Conservation (phyloP, 2,888 invertebrate species). For the Eudemis profundana region DNA sequence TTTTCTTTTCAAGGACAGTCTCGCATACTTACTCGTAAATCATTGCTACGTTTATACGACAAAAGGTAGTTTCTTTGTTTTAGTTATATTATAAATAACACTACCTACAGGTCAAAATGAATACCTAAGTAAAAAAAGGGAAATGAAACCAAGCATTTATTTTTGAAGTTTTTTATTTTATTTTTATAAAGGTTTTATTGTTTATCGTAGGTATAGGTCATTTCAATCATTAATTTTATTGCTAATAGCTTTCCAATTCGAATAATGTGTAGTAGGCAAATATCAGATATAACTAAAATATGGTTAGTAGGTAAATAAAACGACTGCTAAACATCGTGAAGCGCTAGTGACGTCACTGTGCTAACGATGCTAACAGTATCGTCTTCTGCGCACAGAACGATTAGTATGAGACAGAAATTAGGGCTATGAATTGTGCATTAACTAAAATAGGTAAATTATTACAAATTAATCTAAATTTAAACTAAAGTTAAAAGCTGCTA, state of each 20-base stretch:
- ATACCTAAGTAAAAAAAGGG: slow-evolving; percentile 36
- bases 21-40: too few species aligned
- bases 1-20: too few species aligned
- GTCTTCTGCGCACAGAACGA: slow-evolving; percentile 55
- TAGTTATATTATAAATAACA: too few species aligned
- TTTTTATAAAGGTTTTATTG: slow-evolving; percentile 83
- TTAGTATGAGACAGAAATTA: slow-evolving; percentile 61
- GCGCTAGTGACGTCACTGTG: slow-evolving; percentile 8
- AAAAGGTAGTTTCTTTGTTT: too few species aligned
- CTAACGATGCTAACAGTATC: slow-evolving; percentile 35
- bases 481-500: slow-evolving; percentile 80
- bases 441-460: slow-evolving; percentile 73
- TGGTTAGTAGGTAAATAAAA: slow-evolving; percentile 56
- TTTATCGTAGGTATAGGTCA: slow-evolving; percentile 82
- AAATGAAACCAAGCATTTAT: slow-evolving; percentile 62
- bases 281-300: slow-evolving; percentile 71
- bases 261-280: slow-evolving; percentile 84
- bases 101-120: too few species aligned
- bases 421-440: slow-evolving; percentile 76
- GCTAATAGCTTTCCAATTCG: slow-evolving; percentile 73
- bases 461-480: slow-evolving; percentile 71
- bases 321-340: slow-evolving; percentile 9
- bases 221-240: slow-evolving; percentile 75
- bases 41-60: too few species aligned
- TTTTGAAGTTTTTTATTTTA: slow-evolving; percentile 66